A percentile compares a stretch with the other conserved stretches of the same genome.
phyloP scores from a whole-genome alignment of 2,888 invertebrate genomes.

The Drosophila gaucha region DNA sequence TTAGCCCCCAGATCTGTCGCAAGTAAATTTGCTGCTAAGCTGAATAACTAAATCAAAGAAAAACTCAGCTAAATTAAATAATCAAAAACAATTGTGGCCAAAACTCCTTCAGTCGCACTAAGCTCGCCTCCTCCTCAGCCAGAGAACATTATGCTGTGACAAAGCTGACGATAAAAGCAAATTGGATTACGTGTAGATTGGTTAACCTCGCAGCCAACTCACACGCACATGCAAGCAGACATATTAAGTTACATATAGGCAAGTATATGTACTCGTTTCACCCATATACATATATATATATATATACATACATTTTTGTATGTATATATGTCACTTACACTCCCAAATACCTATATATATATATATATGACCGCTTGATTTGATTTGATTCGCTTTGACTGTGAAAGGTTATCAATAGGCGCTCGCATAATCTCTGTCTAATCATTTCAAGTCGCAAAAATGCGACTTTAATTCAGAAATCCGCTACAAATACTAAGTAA shows the following conservation, averaged over 20 bases:
- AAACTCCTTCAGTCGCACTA: not conserved
- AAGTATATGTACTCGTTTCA: not conserved
- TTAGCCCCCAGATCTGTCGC: constrained; percentile 32
- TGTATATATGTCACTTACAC: not conserved
- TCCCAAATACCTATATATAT: too few species aligned
- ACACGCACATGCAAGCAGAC: not conserved
- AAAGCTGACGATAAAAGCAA: constrained; percentile 44
- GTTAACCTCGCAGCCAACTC: constrained; percentile 31
- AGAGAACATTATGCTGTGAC: not conserved
- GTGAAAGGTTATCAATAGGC: constrained; percentile 44
- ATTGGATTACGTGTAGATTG: constrained; percentile 73
- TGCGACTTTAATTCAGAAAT: constrained; percentile 19
- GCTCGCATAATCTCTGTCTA: constrained; percentile 19
- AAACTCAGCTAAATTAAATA: constrained; percentile 68
- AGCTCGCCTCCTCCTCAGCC: not conserved
- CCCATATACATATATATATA: not conserved
- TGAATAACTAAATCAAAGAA: constrained; percentile 71
- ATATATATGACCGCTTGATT: too few species aligned
- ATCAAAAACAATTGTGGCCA: constrained; percentile 64
- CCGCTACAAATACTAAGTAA: constrained; percentile 1
- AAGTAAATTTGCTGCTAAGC: constrained; percentile 49
- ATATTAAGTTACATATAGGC: too few species aligned
- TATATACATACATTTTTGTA: not conserved
- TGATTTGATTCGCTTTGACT: not conserved
- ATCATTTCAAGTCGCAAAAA: constrained; percentile 18